Evolutionary conservation across 1,140 invertebrate genomes (phyloP).

Genomic region (Pseudomyrmex flavicornis): DNA sequence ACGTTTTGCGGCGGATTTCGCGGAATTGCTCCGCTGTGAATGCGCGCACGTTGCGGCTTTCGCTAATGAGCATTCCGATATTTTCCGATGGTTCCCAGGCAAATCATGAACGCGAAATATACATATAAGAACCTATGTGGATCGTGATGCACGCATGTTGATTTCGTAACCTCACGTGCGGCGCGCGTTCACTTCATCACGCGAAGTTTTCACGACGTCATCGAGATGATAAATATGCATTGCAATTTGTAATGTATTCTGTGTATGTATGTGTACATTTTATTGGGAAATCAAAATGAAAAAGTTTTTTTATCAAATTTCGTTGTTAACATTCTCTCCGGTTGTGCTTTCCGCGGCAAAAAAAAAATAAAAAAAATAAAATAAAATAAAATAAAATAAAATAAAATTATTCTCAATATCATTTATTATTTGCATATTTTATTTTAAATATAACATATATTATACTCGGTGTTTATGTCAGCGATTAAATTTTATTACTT

Average conservation of each 20-base stretch:
- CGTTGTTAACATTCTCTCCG: too few species aligned
- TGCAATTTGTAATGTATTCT: too few species aligned
- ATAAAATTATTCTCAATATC: too few species aligned
- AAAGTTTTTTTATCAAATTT: too few species aligned
- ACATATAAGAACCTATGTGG: conserved; percentile 46
- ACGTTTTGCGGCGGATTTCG: conserved; percentile 47
- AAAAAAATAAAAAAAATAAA: too few species aligned
- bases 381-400: too few species aligned
- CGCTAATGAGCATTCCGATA: conserved; percentile 56
- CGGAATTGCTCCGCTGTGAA: conserved; percentile 34
- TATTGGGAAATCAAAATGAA: not conserved
- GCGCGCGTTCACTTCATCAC: not conserved
- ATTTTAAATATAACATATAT: not conserved
- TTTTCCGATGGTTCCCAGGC: not conserved
- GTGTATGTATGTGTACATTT: conserved; percentile 10
- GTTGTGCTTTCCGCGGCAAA: too few species aligned
- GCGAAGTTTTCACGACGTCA: not conserved
- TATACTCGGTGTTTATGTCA: not conserved
- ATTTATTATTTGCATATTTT: not conserved
- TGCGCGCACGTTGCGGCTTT: conserved; percentile 41
- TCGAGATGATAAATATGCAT: not conserved
- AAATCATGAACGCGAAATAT: conserved; percentile 35
- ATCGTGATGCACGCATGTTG: conserved; percentile 4
- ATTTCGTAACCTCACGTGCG: conserved; percentile 20
- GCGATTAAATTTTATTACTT: conserved; percentile 40